These are phyloP conservation scores for Marisa cornuarietis DNA, from an alignment of 1,140 invertebrate species.

Conservation along the genomic window DNA sequence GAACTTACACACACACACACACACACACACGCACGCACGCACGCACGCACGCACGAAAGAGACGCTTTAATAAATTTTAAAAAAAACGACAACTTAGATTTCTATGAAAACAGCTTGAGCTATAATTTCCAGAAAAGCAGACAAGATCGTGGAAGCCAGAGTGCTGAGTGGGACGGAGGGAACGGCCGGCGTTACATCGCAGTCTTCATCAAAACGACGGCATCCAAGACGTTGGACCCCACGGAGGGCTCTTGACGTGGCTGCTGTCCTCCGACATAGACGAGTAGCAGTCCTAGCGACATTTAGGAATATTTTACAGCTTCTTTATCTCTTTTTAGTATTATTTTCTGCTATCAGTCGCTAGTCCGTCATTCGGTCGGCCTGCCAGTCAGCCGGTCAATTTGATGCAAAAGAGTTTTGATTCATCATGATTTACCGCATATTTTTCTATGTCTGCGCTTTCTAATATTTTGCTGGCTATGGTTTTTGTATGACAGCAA, in stretches of 20 bases:
- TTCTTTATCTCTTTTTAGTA: too few relatives aligned
- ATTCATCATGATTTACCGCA: background rate
- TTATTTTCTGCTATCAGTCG: background rate
- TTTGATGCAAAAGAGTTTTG: background rate
- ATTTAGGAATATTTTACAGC: background rate
- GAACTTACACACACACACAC: background rate
- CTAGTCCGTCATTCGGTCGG: background rate
- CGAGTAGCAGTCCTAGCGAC: background rate
- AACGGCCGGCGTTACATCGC: too few relatives aligned
- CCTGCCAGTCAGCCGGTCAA: background rate
- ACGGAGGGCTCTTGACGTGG: background rate
- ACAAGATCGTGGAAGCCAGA: too few relatives aligned
- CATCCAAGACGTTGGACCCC: background rate
- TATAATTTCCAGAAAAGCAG: too few relatives aligned
- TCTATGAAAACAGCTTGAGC: too few relatives aligned
- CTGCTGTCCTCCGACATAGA: slow-evolving; percentile 6
- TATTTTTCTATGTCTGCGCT: background rate
- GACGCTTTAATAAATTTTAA: background rate
- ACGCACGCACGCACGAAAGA: background rate
- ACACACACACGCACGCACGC: background rate
- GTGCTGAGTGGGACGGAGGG: too few relatives aligned
- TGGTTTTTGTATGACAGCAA: background rate
- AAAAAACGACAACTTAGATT: too few relatives aligned
- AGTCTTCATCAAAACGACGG: too few relatives aligned
- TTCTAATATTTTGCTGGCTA: background rate